Evolutionary conservation across 2,888 invertebrate genomes (phyloP), one percentile per base, ranked within the genome.

Genomic region (Aleiodes alternator): DNA sequence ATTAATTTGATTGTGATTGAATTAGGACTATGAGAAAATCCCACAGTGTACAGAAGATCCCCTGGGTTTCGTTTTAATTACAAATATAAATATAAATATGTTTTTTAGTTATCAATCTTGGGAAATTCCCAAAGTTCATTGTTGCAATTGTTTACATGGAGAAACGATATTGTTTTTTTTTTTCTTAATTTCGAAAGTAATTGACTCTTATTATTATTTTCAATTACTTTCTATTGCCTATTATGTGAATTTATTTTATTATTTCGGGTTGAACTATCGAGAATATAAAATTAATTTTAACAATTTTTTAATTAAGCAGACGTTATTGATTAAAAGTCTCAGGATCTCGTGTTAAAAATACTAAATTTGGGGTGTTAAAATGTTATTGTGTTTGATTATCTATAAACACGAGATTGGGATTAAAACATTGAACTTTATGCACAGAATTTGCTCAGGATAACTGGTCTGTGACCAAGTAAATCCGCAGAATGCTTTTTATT

Each of bases 11-110:
- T 16, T 53, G 8, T 14, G 53, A 53, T 9, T 53, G 6, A 53
- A 53, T 53, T 23, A 23, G 14, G 11, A n/a, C 9, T 3, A 43
- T 23, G 64, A 64, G 64, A 34, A 34, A 29, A 64, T 12, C 64
- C 43, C 43, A 43, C 34, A 64, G 11, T 64, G 64, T 64, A 64
- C 23, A 64, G 64, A 64, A 64, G 64, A 64, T 12, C 48, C 43
- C 48, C 43, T 64, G 48, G 43, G 23, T 43, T 61, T 61, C 43
- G 34, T 34, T 34, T 23, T 23, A 23, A 23, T 23, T 23, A 23
- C 23, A 34, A 34, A 3, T 16, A 23, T 64, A 9, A 23, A 23
- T 23, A 23, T 23, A 23, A 23, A 48, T 64, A n/a, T 43, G 43
- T 64, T 64, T 64, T 55, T 64, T 64, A 43, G 34, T 48, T 43